Base-by-base conservation (phyloP, 2,797 vertebrate species). In the Syngnathus rostellatus region DNA sequence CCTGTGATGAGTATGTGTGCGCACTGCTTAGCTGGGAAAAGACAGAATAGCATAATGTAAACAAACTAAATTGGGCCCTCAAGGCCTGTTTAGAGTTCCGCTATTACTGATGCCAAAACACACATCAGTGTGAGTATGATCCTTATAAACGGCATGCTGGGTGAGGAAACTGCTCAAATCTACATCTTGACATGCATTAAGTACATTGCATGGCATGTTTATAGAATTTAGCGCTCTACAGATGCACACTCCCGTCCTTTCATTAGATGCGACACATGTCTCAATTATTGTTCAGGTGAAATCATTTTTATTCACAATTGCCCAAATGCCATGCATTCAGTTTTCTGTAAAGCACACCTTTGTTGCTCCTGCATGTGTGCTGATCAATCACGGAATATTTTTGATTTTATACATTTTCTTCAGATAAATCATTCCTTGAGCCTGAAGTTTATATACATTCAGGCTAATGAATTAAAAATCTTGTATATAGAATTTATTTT, bases 41-140 rank as follows among this genome's bases (percentile, higher is more conserved):
- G 14, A 21, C 48, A 14, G n/a, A 71, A 68, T 55, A 41, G 67
- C 68, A 75, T 75, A 79, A 82, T 37, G 79, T 74, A 85, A 82
- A 85, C 75, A 74, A 76, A 70, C 70, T 72, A 78, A 83, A 73
- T 43, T 68, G 76, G 43, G 54, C 69, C 77, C 72, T 79, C 65
- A 78, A 81, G 77, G 74, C 75, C 69, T 75, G 78, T 70, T 74
- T 78, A 73, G 68, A 78, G 77, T 79, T 78, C 79, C 72, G 79
- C 73, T 78, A 74, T 74, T 72, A 68, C 70, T 60, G 46, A 70
- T 84, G 79, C 86, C 77, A 86, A 85, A 83, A 72, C 76, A 82
- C 78, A 83, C 77, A 79, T 70, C 73, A 77, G 68, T 31, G 69
- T 74, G 78, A 81, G 67, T 31, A 67, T 74, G 78, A 81, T 84